phyloP scores from a whole-genome alignment of 1,140 invertebrate species.

The Drosophila leontia region DNA sequence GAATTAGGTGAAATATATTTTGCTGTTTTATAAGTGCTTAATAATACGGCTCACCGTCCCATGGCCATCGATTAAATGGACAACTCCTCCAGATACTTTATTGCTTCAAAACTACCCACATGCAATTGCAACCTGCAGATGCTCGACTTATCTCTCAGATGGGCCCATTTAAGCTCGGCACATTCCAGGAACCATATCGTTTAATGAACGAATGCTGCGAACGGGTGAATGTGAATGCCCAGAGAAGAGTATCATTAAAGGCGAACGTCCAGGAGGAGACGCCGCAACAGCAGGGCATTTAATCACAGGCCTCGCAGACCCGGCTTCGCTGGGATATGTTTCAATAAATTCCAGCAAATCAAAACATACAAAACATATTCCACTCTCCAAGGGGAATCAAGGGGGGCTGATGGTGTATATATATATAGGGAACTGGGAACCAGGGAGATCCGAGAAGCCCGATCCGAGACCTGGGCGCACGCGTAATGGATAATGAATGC shows the following conservation, averaged over 20 bases:
- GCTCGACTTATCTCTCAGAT: conserved; percentile 25
- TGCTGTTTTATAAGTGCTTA: conserved; percentile 3
- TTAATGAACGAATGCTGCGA: conserved; percentile 48
- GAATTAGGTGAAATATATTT: neutral
- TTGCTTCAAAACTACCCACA: conserved; percentile 20
- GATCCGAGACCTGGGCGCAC: conserved; percentile 41
- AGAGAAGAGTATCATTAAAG: conserved; percentile 67
- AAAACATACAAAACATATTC: conserved; percentile 58
- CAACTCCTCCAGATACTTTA: conserved; percentile 12
- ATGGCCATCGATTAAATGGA: conserved; percentile 22
- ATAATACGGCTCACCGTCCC: conserved; percentile 3
- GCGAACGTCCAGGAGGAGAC: conserved; percentile 21
- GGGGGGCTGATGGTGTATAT: neutral
- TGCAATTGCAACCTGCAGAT: conserved; percentile 41
- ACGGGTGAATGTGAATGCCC: conserved; percentile 8
- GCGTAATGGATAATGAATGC: conserved; percentile 79
- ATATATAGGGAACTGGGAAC: neutral
- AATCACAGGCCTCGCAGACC: conserved; percentile 58
- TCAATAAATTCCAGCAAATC: conserved; percentile 81
- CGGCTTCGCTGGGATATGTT: conserved; percentile 63
- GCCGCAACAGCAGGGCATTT: conserved; percentile 56
- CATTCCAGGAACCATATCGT: conserved; percentile 74
- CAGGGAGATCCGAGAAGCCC: conserved; percentile 8
- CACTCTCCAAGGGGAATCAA: conserved; percentile 9
- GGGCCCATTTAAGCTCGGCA: conserved; percentile 29